Evolutionary conservation across 2,113 vertebrate genomes (phyloP).

Genomic region (Aspidoscelis tigris): DNA sequence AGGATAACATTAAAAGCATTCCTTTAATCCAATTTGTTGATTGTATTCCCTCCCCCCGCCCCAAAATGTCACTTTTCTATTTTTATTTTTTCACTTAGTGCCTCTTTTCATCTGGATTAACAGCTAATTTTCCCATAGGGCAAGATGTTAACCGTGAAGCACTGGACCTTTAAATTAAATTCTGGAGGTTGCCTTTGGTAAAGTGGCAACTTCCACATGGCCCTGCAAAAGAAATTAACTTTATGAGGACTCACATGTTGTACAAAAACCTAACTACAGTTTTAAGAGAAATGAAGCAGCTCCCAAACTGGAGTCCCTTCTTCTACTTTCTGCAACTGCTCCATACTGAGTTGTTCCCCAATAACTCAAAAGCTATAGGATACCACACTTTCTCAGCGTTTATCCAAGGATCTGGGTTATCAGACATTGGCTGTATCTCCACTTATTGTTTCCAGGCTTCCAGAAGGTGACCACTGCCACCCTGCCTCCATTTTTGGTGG

Average conservation of each 20-base stretch:
- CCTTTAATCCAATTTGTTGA: conserved; percentile 5
- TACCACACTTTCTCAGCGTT: not conserved
- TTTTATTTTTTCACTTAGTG: not conserved
- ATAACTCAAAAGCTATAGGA: no score
- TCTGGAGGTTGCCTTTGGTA: not conserved
- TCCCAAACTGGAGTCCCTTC: not conserved
- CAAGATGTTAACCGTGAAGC: not conserved
- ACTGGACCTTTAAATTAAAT: conserved; percentile 1
- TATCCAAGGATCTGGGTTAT: not conserved
- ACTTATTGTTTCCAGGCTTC: no score
- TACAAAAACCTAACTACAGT: not conserved
- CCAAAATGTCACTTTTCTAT: not conserved
- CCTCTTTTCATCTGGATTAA: conserved; percentile 1
- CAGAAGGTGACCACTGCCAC: no score
- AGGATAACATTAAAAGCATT: conserved; percentile 23
- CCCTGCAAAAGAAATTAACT: not conserved
- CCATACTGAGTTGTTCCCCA: not conserved
- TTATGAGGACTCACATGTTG: not conserved
- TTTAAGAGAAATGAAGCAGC: not conserved
- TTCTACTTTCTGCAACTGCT: not conserved
- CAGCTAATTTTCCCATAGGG: not conserved
- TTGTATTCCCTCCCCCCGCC: not conserved
- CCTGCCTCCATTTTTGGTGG: no score
- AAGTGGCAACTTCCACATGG: not conserved
- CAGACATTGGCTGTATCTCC: not conserved